phyloP scores from a whole-genome alignment of 2,113 vertebrate species.

The Bujurquina vittata region DNA sequence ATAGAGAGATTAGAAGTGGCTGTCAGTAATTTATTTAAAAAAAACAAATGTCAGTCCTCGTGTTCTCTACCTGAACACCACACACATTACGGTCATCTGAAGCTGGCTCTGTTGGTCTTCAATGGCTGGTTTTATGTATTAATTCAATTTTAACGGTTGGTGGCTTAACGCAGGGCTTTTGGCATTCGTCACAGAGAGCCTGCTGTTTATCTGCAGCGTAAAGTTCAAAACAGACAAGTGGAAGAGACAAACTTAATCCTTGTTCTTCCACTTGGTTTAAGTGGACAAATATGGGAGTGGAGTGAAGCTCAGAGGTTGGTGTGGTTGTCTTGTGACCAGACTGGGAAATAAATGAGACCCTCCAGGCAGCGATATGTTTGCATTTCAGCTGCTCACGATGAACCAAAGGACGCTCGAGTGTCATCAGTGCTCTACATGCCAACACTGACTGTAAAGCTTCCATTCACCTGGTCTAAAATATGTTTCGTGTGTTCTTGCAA shows the following conservation, averaged over 20 bases:
- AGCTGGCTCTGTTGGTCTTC: neutral
- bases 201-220: neutral
- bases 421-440: neutral
- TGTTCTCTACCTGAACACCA: neutral
- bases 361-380: neutral
- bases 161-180: neutral
- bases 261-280: conserved; percentile 21
- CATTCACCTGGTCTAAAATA: neutral
- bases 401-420: neutral
- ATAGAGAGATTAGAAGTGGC: conserved; percentile 7
- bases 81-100: neutral
- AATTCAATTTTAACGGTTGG: neutral
- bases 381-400: neutral
- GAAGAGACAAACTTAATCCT: conserved; percentile 11
- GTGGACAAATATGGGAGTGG: conserved; percentile 33
- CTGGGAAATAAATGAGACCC: neutral
- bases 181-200: neutral
- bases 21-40: neutral
- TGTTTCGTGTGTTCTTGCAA: neutral
- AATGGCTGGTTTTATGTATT: neutral
- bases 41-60: neutral
- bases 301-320: neutral
- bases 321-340: conserved; percentile 14
- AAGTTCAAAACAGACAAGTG: conserved; percentile 14
- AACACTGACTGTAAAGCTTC: neutral